A percentile compares a stretch with the other conserved stretches of the same genome.
Conservation (phyloP, 2,113 vertebrate genomes). For the Ursus arctos region DNA sequence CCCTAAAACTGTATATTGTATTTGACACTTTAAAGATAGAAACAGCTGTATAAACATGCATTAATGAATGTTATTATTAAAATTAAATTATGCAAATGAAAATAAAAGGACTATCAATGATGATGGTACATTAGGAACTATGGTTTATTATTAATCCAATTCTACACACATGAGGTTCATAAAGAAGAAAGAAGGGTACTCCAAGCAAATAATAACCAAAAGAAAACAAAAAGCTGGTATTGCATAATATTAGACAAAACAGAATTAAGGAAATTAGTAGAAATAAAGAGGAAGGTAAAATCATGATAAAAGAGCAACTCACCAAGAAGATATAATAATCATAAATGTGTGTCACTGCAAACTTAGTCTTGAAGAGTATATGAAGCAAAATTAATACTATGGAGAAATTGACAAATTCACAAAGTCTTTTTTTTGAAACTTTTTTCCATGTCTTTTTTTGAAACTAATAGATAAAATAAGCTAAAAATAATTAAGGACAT, state of each 20-base stretch:
- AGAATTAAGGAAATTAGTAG: slow-evolving; percentile 4
- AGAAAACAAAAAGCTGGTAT: neutral
- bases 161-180: neutral
- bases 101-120: neutral
- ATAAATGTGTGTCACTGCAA: neutral
- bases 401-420: neutral
- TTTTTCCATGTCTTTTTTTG: neutral
- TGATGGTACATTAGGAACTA: neutral
- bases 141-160: neutral
- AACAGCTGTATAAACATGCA: neutral
- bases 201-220: neutral
- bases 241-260: neutral
- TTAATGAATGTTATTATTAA: neutral
- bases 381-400: neutral
- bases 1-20: neutral
- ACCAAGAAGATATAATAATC: neutral
- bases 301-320: neutral
- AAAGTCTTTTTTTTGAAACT: neutral
- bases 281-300: neutral
- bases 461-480: neutral
- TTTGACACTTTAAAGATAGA: neutral
- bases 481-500: neutral
- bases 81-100: neutral
- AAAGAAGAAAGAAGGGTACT: neutral
- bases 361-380: neutral